These are phyloP conservation scores for Drosophila repleta DNA, from an alignment of 1,140 invertebrate genomes.

Conservation along the genomic window DNA sequence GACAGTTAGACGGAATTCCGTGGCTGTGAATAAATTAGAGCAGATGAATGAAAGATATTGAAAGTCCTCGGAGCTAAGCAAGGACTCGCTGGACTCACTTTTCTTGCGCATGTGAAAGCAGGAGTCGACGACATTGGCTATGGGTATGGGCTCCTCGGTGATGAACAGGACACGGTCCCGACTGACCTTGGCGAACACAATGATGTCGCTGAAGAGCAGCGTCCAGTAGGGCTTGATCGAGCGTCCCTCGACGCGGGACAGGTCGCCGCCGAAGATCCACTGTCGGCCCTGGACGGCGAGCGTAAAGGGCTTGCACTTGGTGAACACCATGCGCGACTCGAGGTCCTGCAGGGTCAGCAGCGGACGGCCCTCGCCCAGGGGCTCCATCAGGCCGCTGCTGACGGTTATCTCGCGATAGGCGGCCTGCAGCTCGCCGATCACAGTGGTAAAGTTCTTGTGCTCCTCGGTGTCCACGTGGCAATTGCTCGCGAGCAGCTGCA, in stretches of 20 bases:
- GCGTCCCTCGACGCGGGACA: conserved; percentile 92
- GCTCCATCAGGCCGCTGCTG: conserved; percentile 92
- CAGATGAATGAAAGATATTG: too few relatives aligned
- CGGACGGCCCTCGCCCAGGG: conserved; percentile 91
- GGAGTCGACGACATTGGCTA: conserved; percentile 91
- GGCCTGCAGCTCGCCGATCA: conserved; percentile 84
- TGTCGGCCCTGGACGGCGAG: conserved; percentile 91
- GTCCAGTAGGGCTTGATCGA: conserved; percentile 92
- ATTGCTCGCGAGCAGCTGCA: conserved; percentile 83
- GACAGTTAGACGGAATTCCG: conserved; percentile 88
- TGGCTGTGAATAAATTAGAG: conserved; percentile 86
- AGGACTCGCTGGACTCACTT: conserved; percentile 85
- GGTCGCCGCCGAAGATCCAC: conserved; percentile 94
- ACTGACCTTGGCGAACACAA: conserved; percentile 93
- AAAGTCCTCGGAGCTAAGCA: neutral
- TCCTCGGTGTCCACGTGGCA: conserved; percentile 83
- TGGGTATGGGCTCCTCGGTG: conserved; percentile 92
- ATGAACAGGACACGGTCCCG: conserved; percentile 93
- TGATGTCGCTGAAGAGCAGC: conserved; percentile 91
- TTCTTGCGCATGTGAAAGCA: conserved; percentile 93
- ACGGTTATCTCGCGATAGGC: conserved; percentile 92
- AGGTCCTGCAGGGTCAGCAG: conserved; percentile 91
- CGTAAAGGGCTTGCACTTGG: conserved; percentile 93
- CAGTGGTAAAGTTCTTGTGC: conserved; percentile 82
- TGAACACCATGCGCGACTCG: conserved; percentile 93